These are phyloP conservation scores for Thamnophis elegans DNA, from an alignment of 2,797 vertebrate species.

Conservation along the genomic window DNA sequence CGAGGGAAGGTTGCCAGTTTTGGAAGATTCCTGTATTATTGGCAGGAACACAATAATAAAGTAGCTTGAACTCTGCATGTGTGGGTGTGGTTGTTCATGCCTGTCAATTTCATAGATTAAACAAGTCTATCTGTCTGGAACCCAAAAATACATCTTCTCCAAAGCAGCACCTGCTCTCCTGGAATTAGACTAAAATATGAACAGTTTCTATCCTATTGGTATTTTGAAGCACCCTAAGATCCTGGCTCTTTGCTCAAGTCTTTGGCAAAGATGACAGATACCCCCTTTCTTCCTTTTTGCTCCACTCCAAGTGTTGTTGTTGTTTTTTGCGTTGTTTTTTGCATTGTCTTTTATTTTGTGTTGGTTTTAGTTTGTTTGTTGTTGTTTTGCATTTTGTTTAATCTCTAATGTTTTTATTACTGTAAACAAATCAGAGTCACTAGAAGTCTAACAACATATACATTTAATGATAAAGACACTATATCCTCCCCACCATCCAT, in stretches of 20 bases:
- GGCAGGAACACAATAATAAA: no score
- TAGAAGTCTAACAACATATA: background rate
- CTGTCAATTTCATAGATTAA: background rate
- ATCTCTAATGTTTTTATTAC: background rate
- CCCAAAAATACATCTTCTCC: background rate
- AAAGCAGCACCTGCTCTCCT: background rate
- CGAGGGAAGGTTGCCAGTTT: no score
- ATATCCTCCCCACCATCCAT: background rate
- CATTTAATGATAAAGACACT: background rate
- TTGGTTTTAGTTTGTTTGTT: background rate
- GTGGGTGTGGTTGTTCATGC: no score
- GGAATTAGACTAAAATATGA: background rate
- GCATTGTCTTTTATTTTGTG: background rate
- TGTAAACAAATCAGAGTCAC: background rate
- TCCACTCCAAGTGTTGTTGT: background rate
- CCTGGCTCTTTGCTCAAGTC: background rate
- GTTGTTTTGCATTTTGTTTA: background rate
- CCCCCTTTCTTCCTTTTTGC: background rate
- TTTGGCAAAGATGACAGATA: background rate
- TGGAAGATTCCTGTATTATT: no score
- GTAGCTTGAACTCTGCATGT: no score
- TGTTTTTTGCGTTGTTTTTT: background rate
- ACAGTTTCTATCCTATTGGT: background rate
- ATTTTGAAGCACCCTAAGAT: background rate
- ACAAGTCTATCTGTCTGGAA: background rate